These are phyloP conservation scores for Caretta caretta DNA, from an alignment of 2,113 vertebrate species.

Conservation along the genomic window DNA sequence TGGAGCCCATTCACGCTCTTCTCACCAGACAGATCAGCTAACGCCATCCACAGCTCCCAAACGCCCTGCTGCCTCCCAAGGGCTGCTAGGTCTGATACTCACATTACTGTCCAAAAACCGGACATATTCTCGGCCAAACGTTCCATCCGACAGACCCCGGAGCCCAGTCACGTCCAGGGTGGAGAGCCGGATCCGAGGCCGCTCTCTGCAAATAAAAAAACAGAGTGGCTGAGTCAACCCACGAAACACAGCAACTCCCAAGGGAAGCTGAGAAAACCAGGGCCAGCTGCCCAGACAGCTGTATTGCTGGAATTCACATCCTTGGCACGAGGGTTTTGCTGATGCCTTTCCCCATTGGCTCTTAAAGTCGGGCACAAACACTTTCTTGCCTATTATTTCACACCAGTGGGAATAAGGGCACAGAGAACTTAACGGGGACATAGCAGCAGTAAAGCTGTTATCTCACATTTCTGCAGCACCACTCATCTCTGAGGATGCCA, in stretches of 20 bases:
- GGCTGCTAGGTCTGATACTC: constrained; percentile 51
- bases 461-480: neutral
- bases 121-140: constrained; percentile 90
- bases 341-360: neutral
- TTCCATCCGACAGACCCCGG: constrained; percentile 83
- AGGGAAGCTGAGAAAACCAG: neutral
- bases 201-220: constrained; percentile 81
- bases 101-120: constrained; percentile 92
- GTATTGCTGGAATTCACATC: neutral
- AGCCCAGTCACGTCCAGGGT: constrained; percentile 86
- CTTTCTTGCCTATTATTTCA: neutral
- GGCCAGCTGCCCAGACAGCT: neutral
- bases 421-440: neutral
- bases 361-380: neutral
- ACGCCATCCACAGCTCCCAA: neutral
- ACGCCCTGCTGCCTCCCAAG: neutral
- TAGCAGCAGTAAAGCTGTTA: neutral
- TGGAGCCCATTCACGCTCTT: rapidly evolving
- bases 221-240: neutral
- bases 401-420: neutral
- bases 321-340: neutral
- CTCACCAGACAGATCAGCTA: neutral
- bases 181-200: constrained; percentile 91
- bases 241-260: neutral
- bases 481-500: neutral